Evolutionary conservation across 1,140 invertebrate species (phyloP).

Genomic region (Teleogryllus occipitalis): DNA sequence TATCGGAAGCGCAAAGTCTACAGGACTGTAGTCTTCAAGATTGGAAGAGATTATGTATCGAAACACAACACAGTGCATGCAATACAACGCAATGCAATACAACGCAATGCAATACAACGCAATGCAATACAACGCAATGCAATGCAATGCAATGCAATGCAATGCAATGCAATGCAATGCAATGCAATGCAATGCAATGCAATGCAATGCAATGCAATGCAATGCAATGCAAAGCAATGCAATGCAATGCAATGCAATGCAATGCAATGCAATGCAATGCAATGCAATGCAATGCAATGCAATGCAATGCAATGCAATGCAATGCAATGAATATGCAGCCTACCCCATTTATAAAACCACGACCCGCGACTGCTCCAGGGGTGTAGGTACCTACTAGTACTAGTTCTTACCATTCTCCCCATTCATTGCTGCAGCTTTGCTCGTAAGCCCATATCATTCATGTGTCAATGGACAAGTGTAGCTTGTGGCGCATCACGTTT

Average conservation of each 20-base stretch:
- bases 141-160: neutral
- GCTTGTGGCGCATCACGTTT: too few species aligned
- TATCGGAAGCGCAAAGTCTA: too few species aligned
- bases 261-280: constrained; percentile 11
- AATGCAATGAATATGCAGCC: too few species aligned
- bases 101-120: neutral
- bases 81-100: neutral
- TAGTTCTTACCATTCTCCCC: too few species aligned
- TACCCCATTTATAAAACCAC: too few species aligned
- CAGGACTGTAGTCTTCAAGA: too few species aligned
- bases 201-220: neutral
- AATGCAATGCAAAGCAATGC: neutral
- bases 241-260: constrained; percentile 10
- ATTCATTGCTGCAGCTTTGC: too few species aligned
- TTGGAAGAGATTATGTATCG: too few species aligned
- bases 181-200: neutral
- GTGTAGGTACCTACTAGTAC: too few species aligned
- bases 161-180: constrained; percentile 7
- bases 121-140: neutral
- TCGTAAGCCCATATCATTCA: too few species aligned
- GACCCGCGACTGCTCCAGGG: too few species aligned
- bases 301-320: constrained; percentile 10
- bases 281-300: constrained; percentile 9
- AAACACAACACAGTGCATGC: neutral
- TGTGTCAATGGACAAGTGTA: too few species aligned